These are phyloP conservation scores for Calidris pygmaea DNA, from an alignment of 2,113 vertebrate genomes.

Conservation along the genomic window DNA sequence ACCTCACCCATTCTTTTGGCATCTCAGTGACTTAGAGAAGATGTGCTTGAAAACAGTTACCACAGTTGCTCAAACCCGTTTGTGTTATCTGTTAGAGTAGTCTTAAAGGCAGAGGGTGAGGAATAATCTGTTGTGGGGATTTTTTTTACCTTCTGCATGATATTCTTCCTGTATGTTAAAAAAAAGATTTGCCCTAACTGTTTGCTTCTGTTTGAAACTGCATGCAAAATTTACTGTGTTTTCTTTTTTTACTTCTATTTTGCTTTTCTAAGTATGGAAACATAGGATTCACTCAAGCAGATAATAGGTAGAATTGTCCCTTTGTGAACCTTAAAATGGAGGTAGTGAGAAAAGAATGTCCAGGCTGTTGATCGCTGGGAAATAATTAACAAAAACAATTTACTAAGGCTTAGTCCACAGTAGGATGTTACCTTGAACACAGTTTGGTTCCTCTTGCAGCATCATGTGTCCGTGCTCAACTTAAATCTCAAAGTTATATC, in stretches of 20 bases:
- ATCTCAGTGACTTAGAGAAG: background rate
- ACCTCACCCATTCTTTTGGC: background rate
- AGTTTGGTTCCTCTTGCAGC: background rate
- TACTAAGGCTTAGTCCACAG: background rate
- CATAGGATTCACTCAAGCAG: background rate
- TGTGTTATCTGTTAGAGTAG: background rate
- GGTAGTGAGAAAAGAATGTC: background rate
- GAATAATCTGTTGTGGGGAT: background rate
- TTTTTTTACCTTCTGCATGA: background rate
- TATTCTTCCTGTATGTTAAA: background rate
- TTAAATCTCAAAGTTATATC: background rate
- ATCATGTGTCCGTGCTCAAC: background rate
- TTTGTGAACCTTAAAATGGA: background rate
- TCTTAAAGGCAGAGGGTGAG: background rate
- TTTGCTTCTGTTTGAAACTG: background rate
- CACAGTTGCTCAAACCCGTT: background rate
- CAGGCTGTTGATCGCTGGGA: background rate
- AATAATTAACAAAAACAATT: slow-evolving; percentile 16
- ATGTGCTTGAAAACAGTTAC: background rate
- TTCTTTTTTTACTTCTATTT: background rate
- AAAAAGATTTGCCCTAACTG: background rate
- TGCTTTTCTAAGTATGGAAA: background rate
- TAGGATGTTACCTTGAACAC: background rate
- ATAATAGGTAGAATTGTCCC: background rate
- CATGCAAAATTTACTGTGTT: background rate